Evolutionary conservation across 92 coral and sea anemone genomes (phyloP).

Genomic region (Porites lobata): DNA sequence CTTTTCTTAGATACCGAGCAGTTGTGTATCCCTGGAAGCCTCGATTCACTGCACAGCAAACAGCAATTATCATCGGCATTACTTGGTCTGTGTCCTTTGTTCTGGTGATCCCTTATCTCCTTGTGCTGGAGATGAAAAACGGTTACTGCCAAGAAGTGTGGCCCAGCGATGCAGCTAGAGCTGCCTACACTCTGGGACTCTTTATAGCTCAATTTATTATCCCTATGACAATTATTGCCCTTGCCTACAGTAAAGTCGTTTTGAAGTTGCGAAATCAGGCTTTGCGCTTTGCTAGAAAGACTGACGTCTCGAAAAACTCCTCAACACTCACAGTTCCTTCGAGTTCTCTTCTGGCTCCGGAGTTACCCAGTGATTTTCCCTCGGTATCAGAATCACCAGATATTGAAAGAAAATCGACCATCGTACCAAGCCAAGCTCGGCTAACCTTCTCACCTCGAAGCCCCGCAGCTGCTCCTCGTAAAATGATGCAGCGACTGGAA

Average conservation of each 20-base stretch:
- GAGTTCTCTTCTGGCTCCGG: slow-evolving; percentile 22
- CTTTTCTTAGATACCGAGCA: slow-evolving; percentile 73
- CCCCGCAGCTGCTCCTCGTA: slow-evolving; percentile 5
- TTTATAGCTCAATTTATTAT: slow-evolving; percentile 75
- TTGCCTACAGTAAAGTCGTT: slow-evolving; percentile 84
- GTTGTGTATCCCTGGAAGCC: slow-evolving; percentile 88
- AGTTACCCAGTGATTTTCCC: slow-evolving; percentile 18
- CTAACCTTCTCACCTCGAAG: background rate
- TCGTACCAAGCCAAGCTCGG: background rate
- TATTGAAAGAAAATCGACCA: slow-evolving; percentile 1
- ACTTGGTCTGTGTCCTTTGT: slow-evolving; percentile 83
- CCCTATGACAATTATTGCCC: slow-evolving; percentile 77
- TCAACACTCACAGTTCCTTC: slow-evolving; percentile 21
- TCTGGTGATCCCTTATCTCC: slow-evolving; percentile 79
- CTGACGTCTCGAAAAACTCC: background rate
- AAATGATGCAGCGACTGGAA: slow-evolving; percentile 58
- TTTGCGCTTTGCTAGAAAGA: slow-evolving; percentile 20
- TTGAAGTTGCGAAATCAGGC: slow-evolving; percentile 86
- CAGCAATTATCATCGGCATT: slow-evolving; percentile 53
- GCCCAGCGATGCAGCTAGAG: slow-evolving; percentile 65
- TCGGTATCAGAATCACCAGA: slow-evolving; percentile 34
- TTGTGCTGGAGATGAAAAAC: slow-evolving; percentile 69
- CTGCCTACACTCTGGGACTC: slow-evolving; percentile 78
- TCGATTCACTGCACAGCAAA: slow-evolving; percentile 70
- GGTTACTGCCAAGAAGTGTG: slow-evolving; percentile 71